Conservation (phyloP, 2,113 vertebrate genomes). For the Petaurus breviceps region DNA sequence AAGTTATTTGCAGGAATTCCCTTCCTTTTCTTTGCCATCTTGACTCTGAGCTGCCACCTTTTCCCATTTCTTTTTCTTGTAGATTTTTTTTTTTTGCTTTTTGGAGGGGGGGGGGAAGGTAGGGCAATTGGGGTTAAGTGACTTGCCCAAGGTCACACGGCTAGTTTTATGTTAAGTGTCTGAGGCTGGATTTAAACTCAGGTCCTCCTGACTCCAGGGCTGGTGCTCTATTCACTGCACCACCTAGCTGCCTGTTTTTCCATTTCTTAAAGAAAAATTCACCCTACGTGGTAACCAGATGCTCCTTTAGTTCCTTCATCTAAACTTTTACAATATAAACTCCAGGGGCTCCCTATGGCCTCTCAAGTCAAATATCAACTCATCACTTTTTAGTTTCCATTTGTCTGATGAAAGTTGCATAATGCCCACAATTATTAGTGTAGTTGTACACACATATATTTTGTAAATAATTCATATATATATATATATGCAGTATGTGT, state of each 20-base stretch:
- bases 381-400: background rate
- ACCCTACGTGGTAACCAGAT: background rate
- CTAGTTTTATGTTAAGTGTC: too few species aligned
- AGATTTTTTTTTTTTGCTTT: too few species aligned
- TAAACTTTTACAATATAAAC: background rate
- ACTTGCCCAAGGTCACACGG: too few species aligned
- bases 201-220: too few species aligned
- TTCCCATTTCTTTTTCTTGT: too few species aligned
- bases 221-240: too few species aligned
- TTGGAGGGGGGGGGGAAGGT: too few species aligned
- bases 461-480: background rate
- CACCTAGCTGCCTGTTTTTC: background rate
- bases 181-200: too few species aligned
- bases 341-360: background rate
- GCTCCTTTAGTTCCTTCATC: background rate
- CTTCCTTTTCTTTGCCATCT: too few species aligned
- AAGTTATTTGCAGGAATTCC: too few species aligned
- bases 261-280: background rate
- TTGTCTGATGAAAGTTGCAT: background rate
- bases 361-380: background rate
- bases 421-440: background rate
- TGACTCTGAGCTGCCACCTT: too few species aligned
- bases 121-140: too few species aligned
- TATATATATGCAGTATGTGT: background rate
- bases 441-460: background rate